Conservation (phyloP, 23 tunicate genomes). For the Clavelina lepadiformis region DNA sequence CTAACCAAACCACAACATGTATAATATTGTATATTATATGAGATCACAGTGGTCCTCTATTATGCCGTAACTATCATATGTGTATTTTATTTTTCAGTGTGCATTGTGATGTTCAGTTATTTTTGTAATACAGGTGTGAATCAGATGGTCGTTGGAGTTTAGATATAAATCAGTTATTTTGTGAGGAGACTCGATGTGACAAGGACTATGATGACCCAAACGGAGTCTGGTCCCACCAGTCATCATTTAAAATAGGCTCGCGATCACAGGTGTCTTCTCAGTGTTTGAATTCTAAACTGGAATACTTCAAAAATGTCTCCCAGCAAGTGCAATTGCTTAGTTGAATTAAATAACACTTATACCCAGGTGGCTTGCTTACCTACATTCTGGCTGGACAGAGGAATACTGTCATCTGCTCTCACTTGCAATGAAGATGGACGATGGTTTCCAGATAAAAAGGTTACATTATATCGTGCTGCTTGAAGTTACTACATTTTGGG, state of each 20-base stretch:
- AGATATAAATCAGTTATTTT: slow-evolving; percentile 11
- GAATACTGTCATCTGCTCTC: slow-evolving; percentile 4
- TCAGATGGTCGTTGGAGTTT: slow-evolving; percentile 47
- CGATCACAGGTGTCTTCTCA: slow-evolving; percentile 15
- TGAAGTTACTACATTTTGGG: neutral
- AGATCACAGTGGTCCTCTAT: too few relatives aligned
- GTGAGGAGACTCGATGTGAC: slow-evolving; percentile 34
- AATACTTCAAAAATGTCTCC: neutral
- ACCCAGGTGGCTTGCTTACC: slow-evolving; percentile 32
- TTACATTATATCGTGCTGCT: neutral
- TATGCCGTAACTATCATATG: neutral
- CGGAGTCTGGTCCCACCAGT: slow-evolving; percentile 48
- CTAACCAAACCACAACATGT: too few relatives aligned
- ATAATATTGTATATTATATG: too few relatives aligned
- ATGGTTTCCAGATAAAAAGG: slow-evolving; percentile 46
- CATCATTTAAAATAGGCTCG: slow-evolving; percentile 30
- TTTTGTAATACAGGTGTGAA: slow-evolving; percentile 17
- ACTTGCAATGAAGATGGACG: slow-evolving; percentile 51
- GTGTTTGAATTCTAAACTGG: neutral
- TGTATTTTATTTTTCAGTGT: neutral
- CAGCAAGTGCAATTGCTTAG: neutral
- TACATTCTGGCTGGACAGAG: slow-evolving; percentile 21
- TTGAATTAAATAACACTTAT: neutral
- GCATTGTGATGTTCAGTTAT: neutral
- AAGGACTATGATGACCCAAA: slow-evolving; percentile 22